Evolutionary conservation across 2,113 vertebrate species (phyloP).

Genomic region (Nothoprocta pentlandii): DNA sequence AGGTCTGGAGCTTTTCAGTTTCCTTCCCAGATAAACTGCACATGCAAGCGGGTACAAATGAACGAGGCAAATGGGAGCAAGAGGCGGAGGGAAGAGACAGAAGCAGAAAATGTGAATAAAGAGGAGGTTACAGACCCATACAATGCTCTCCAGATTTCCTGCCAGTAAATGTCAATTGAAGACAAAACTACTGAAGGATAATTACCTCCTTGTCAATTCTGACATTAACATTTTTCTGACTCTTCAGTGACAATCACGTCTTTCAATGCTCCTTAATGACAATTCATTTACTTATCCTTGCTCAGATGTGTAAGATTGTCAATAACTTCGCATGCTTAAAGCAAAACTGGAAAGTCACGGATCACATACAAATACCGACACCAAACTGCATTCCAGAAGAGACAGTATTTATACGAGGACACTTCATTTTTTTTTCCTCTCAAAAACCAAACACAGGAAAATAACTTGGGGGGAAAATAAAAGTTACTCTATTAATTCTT

Average conservation of each 20-base stretch:
- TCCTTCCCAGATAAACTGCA: background rate
- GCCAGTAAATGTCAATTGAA: constrained; percentile 64
- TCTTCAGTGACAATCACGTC: constrained; percentile 68
- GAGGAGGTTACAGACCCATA: background rate
- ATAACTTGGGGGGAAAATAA: background rate
- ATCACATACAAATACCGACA: background rate
- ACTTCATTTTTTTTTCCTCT: background rate
- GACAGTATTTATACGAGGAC: background rate
- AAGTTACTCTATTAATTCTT: background rate
- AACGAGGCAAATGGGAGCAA: background rate
- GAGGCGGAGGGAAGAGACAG: background rate
- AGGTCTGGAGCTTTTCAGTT: background rate
- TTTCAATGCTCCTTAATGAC: constrained; percentile 69
- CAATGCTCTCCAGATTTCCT: constrained; percentile 46
- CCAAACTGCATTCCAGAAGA: background rate
- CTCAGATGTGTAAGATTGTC: background rate
- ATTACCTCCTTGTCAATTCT: constrained; percentile 65
- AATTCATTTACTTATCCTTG: constrained; percentile 71
- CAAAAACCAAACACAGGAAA: background rate
- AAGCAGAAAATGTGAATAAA: constrained; percentile 18
- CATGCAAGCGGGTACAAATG: background rate
- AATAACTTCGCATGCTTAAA: constrained; percentile 33
- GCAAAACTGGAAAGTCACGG: background rate
- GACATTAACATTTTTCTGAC: constrained; percentile 59
- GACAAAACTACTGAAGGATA: constrained; percentile 36